Evolutionary conservation across 2,797 vertebrate species (phyloP).

Genomic region (Helostoma temminkii): DNA sequence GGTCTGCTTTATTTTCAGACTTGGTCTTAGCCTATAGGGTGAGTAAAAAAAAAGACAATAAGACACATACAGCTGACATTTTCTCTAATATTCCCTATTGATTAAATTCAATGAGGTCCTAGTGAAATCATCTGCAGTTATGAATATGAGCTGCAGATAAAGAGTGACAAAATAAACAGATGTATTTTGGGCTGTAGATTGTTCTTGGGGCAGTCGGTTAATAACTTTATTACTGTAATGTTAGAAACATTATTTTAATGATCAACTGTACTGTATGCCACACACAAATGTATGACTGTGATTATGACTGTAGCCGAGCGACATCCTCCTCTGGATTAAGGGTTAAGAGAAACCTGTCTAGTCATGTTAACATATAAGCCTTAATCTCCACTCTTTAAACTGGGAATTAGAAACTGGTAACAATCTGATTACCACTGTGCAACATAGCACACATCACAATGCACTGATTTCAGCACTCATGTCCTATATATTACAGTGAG

Average conservation of each 20-base stretch:
- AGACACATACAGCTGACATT: not conserved
- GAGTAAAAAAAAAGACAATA: not conserved
- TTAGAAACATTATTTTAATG: no score
- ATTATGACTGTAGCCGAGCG: conserved; percentile 1
- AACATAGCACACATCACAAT: conserved; percentile 26
- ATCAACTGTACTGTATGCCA: no score
- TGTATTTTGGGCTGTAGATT: no score
- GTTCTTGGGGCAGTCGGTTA: no score
- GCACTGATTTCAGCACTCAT: conserved; percentile 32
- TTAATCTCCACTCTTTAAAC: conserved; percentile 59
- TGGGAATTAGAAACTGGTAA: conserved; percentile 60
- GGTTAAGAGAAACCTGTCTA: conserved; percentile 54
- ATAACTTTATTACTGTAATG: no score
- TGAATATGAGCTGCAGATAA: not conserved
- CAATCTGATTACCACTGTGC: conserved; percentile 64
- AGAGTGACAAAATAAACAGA: no score
- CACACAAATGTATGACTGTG: not conserved
- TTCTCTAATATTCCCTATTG: no score
- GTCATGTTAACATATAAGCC: conserved; percentile 58
- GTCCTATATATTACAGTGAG: conserved; percentile 56
- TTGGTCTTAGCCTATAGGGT: no score
- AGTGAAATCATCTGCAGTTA: no score
- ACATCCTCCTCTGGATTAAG: conserved; percentile 32
- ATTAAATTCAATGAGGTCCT: no score
- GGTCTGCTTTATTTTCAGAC: no score